phyloP scores from a whole-genome alignment of 2,888 invertebrate species.

The Branchinecta sandiegonensis region DNA sequence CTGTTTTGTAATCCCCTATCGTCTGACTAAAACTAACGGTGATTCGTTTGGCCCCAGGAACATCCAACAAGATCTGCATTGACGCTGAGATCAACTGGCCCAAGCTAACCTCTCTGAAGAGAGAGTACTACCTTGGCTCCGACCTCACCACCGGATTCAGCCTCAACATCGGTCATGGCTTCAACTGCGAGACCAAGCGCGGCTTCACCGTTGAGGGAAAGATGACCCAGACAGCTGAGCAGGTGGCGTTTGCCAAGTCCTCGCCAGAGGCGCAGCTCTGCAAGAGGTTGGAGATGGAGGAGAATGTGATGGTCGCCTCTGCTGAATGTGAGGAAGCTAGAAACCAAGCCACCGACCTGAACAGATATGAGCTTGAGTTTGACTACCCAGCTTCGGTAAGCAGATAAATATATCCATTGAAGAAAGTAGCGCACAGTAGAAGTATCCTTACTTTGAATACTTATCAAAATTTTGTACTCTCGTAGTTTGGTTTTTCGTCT shows the following conservation, averaged over 20 bases:
- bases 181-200: background rate
- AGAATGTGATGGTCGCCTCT: background rate
- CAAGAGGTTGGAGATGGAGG: conserved; percentile 4
- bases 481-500: no score
- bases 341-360: background rate
- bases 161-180: background rate
- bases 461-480: no score
- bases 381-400: conserved; percentile 10
- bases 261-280: background rate
- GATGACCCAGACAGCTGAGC: background rate
- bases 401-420: background rate
- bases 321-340: background rate
- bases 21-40: no score
- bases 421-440: no score
- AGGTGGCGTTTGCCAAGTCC: conserved; percentile 12
- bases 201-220: background rate
- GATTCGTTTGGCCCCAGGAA: no score
- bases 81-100: conserved; percentile 13
- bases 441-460: no score
- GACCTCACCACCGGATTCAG: conserved; percentile 1
- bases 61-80: background rate
- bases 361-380: background rate
- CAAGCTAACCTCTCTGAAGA: background rate
- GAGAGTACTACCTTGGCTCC: background rate
- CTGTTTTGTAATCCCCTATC: no score